Base-by-base conservation (phyloP, 92 coral and sea anemone genomes). In the Phenganax marumi region DNA sequence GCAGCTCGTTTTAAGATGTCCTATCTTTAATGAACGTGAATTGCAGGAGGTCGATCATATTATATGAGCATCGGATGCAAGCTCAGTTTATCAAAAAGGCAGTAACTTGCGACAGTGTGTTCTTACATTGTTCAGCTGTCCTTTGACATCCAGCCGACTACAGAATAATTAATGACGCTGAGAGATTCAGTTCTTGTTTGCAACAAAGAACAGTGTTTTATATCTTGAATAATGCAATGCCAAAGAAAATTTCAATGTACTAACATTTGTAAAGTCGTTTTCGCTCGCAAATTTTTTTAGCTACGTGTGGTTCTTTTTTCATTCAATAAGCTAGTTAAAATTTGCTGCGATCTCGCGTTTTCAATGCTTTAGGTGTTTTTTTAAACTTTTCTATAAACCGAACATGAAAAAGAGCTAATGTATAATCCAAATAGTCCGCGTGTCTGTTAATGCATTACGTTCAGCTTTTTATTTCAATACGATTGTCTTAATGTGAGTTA, bases 101-200 rank as follows among this genome's bases (percentile, higher is more conserved):
- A 33, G 43, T 5, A 21, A 64, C 70, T 64, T 46, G 47, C 72
- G 72, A 66, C 72, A 25, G n/a, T 33, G n/a, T 33, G 49, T 66
- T 22, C 26, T 22, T 66, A 39, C 33, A n/a, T 62, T 19, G 25
- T 18, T 21, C 25, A 21, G 39, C 25, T 19, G 17, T 13, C 72
- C 14, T 66, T 66, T 66, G 72, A 66, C 72, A 49, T 66, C 72
- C 26, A 17, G 12, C 72, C 72, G 72, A 66, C 72, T 66, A 7
- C 72, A 33, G 72, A 66, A 66, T 66, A 66, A 66, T 66, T 66
- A 11, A 66, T 66, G 72, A 66, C 5, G 43, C 43, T 3, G 72
- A 66, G 43, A 39, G 43, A 33, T 33, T 33, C 43, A 2, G 43
- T 33, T 33, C 43, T 33, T 33, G 50, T 33, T 66, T 66, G 26